Evolutionary conservation across 2,113 vertebrate species (phyloP).

Genomic region (Campylomormyrus tamandua): DNA sequence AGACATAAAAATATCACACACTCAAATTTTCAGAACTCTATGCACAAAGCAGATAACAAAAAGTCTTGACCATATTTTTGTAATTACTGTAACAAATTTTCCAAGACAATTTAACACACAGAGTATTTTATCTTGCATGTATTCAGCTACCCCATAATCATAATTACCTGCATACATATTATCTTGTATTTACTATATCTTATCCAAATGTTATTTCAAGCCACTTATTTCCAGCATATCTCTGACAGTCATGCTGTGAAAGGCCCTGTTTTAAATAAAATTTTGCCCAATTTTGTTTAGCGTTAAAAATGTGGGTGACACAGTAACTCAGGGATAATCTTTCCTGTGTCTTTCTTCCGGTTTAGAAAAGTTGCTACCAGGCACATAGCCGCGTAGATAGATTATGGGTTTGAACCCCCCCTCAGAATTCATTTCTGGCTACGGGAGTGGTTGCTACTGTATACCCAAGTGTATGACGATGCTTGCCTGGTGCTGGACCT

Average conservation of each 20-base stretch:
- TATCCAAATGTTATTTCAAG: background rate
- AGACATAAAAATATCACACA: background rate
- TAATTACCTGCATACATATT: background rate
- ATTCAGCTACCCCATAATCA: background rate
- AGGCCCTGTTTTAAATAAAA: background rate
- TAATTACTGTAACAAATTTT: background rate
- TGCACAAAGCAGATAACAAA: background rate
- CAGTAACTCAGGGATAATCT: background rate
- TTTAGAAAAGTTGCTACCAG: background rate
- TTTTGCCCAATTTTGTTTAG: background rate
- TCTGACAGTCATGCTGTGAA: background rate
- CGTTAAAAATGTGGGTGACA: background rate
- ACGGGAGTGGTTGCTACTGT: background rate
- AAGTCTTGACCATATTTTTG: background rate
- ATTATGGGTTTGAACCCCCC: background rate
- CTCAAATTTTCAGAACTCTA: background rate
- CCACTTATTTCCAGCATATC: background rate
- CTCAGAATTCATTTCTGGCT: background rate
- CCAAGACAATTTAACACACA: background rate
- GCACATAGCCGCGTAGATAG: background rate
- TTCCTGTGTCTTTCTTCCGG: background rate
- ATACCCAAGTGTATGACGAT: background rate
- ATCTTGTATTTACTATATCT: background rate
- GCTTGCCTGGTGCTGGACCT: background rate
- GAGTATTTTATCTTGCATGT: background rate